Evolutionary conservation across 2,888 invertebrate species (phyloP).

Genomic region (Caenorhabditis panamensis): DNA sequence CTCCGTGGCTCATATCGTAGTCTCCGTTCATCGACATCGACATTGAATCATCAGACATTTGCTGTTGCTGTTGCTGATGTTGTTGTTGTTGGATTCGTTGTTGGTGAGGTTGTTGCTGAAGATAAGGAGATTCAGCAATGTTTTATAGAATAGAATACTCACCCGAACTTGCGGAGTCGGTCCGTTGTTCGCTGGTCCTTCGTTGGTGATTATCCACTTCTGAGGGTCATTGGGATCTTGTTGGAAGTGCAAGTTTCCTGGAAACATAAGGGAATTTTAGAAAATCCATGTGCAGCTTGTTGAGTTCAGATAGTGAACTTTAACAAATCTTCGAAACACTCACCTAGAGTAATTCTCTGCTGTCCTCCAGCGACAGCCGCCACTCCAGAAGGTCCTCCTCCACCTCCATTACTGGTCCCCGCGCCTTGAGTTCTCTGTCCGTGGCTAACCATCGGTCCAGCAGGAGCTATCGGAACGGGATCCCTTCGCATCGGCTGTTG

Average conservation of each 20-base stretch:
- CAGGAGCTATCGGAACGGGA: constrained; percentile 58
- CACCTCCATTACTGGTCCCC: constrained; percentile 26
- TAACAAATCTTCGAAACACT: neutral
- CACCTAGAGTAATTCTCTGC: constrained; percentile 78
- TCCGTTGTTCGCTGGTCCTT: constrained; percentile 39
- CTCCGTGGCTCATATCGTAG: constrained; percentile 33
- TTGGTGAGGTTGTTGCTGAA: constrained; percentile 19
- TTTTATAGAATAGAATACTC: constrained; percentile 8
- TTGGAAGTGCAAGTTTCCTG: constrained; percentile 86
- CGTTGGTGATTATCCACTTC: constrained; percentile 86
- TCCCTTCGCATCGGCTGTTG: constrained; percentile 24
- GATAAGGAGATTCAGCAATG: neutral
- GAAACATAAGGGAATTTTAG: constrained; percentile 9
- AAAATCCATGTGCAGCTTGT: no score
- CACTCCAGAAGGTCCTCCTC: neutral
- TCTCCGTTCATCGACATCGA: constrained; percentile 27
- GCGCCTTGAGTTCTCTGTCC: constrained; percentile 25
- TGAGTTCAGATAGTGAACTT: no score
- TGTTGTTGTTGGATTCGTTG: constrained; percentile 24
- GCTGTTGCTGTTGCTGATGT: constrained; percentile 9
- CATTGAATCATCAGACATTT: constrained; percentile 45
- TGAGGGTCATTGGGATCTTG: constrained; percentile 90
- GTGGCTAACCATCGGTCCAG: constrained; percentile 17
- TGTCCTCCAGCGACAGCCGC: constrained; percentile 49
- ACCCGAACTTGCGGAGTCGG: neutral